Conservation (phyloP, 2,113 vertebrate genomes). For the Ginglymostoma cirratum region DNA sequence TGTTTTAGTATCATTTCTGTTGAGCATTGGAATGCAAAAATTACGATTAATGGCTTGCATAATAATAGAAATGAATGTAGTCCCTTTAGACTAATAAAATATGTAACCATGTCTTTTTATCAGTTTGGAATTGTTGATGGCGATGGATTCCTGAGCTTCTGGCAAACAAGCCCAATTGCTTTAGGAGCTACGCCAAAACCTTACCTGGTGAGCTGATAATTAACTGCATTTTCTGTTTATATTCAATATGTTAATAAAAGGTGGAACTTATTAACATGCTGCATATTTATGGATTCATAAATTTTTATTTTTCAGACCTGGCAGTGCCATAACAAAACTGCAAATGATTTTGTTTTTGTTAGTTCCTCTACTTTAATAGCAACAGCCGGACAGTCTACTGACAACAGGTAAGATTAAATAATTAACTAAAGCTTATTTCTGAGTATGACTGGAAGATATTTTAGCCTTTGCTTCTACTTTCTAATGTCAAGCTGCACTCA, state of each 20-base stretch:
- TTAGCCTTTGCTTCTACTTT: background rate
- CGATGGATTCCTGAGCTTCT: constrained; percentile 89
- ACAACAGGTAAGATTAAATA: constrained; percentile 72
- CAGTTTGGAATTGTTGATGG: constrained; percentile 95
- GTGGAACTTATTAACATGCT: constrained; percentile 12
- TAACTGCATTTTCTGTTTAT: background rate
- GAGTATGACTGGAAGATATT: background rate
- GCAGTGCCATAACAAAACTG: constrained; percentile 96
- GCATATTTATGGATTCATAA: constrained; percentile 35
- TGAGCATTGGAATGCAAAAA: background rate
- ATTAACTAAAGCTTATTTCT: background rate
- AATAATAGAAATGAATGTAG: background rate
- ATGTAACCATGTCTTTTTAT: constrained; percentile 25
- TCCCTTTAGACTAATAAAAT: background rate
- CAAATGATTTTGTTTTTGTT: constrained; percentile 92
- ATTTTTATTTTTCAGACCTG: constrained; percentile 65
- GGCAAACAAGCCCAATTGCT: constrained; percentile 83
- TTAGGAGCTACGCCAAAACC: constrained; percentile 77
- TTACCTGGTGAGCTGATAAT: constrained; percentile 70
- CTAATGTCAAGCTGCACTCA: background rate
- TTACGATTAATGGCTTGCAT: background rate
- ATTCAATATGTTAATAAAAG: background rate
- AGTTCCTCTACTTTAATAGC: constrained; percentile 92
- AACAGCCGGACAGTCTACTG: constrained; percentile 86
- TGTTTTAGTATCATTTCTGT: background rate